Base-by-base conservation (phyloP, 2,888 invertebrate genomes). In the Pseudanteris insignis region DNA sequence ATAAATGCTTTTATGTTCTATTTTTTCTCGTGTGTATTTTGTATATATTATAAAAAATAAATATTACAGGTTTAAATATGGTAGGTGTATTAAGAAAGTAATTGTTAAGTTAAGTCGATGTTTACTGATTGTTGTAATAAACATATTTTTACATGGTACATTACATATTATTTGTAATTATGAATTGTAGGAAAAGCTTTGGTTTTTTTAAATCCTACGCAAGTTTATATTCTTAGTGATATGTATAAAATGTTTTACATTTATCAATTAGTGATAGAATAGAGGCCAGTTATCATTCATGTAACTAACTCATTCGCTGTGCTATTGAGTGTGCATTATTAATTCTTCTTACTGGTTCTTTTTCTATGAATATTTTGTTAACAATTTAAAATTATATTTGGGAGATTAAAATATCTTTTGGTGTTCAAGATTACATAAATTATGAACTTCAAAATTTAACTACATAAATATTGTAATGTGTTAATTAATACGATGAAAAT, bases 11-110 rank as follows among this genome's bases (percentile, higher is more conserved):
- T n/a, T n/a, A n/a, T 28, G 21, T 21, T 9, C 24, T 43, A 6
- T 43, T 24, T 36, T 18, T 9, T 29, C 24, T 36, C 25, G 54
- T 54, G 44, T 54, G 54, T 33, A 54, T 44, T 54, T 54, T 54
- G 44, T 54, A 54, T 46, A 46, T 46, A 54, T 8, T 38, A 15
- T 53, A 37, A 10, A 29, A 38, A n/a, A 24, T 34, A 9, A 5
- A 34, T 18, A 34, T 32, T 13, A 34, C n/a, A 34, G 3, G 2
- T 18, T 2, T 38, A 25, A 12, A 9, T n/a, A 1, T 4, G 6
- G 2, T 38, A 11, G 8, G n/a, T 1, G 14, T 36, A 46, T 36
- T 28, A 46, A 28, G 34, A 36, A 26, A 26, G 3, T 34, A 26
- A 34, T 26, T 46, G 7, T 11, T 48, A 38, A 48, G 21, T 7